Conservation (phyloP, 2,113 vertebrate species). For the Hyla sarda region DNA sequence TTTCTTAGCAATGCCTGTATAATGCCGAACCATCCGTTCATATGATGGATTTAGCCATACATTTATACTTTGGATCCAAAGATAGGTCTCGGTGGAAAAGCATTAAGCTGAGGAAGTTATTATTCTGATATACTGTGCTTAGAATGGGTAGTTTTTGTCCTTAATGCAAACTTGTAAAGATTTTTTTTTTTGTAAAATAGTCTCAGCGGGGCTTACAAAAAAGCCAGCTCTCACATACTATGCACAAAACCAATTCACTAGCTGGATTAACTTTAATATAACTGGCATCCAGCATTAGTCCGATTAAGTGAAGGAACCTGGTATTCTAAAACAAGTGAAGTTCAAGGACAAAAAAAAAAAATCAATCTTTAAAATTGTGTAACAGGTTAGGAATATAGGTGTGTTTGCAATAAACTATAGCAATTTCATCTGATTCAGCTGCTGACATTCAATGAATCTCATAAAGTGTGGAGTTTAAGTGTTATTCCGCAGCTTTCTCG, state of each 20-base stretch:
- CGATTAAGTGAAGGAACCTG: constrained; percentile 69
- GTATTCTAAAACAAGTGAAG: constrained; percentile 62
- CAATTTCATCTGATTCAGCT: constrained; percentile 72
- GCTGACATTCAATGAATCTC: constrained; percentile 67
- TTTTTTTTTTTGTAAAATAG: constrained; percentile 69
- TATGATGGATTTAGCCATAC: constrained; percentile 54
- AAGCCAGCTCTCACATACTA: constrained; percentile 71
- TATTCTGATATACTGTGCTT: constrained; percentile 67
- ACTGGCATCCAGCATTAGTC: constrained; percentile 66
- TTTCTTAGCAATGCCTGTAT: constrained; percentile 14
- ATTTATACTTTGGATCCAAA: constrained; percentile 61
- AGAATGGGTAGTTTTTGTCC: constrained; percentile 62
- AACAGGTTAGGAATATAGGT: constrained; percentile 69
- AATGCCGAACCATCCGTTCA: constrained; percentile 56
- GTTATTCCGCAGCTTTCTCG: constrained; percentile 69
- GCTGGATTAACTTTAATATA: constrained; percentile 74
- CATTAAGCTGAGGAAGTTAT: constrained; percentile 62
- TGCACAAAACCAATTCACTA: constrained; percentile 72
- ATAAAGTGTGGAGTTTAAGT: constrained; percentile 66
- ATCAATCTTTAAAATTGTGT: constrained; percentile 70
- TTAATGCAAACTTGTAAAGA: constrained; percentile 69
- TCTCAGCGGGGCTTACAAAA: constrained; percentile 66
- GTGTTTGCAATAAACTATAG: constrained; percentile 69
- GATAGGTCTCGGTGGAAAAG: constrained; percentile 62
- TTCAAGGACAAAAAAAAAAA: constrained; percentile 54